phyloP scores from a whole-genome alignment of 2,888 invertebrate genomes.

The Adelognathus sp. region DNA sequence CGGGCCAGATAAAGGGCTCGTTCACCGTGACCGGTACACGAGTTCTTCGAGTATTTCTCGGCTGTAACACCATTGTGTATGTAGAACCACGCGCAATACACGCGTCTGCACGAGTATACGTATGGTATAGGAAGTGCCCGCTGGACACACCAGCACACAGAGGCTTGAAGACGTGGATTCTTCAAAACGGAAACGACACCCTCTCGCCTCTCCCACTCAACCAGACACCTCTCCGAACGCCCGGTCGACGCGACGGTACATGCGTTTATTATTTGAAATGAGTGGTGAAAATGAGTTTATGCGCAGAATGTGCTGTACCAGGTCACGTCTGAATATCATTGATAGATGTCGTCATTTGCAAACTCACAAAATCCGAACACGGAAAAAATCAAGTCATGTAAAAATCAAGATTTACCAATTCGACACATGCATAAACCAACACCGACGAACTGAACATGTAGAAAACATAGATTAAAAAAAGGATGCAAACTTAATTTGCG shows the following conservation, averaged over 20 bases:
- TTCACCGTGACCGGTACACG: conserved; percentile 68
- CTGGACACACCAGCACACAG: conserved; percentile 19
- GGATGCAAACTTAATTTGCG: no score
- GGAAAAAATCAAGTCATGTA: no score
- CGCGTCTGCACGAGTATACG: conserved; percentile 4
- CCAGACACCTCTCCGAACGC: conserved; percentile 13
- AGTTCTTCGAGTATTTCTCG: conserved; percentile 41
- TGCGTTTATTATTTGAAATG: conserved; percentile 37
- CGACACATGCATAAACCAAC: no score
- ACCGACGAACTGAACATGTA: no score
- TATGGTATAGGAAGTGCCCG: conserved; percentile 47
- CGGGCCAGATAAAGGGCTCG: conserved; percentile 72
- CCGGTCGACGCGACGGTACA: background rate
- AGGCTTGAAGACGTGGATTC: conserved; percentile 37
- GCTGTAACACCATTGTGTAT: background rate
- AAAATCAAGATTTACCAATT: no score
- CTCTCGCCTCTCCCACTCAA: conserved; percentile 30
- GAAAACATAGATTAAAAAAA: no score
- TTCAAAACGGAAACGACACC: conserved; percentile 55
- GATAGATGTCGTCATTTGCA: no score
- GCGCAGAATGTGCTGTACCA: conserved; percentile 36
- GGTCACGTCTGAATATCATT: no score
- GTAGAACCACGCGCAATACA: background rate
- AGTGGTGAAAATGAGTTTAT: background rate
- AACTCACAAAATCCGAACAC: no score